Base-by-base conservation (phyloP, 2,797 vertebrate species). In the Clarias pachynema region DNA sequence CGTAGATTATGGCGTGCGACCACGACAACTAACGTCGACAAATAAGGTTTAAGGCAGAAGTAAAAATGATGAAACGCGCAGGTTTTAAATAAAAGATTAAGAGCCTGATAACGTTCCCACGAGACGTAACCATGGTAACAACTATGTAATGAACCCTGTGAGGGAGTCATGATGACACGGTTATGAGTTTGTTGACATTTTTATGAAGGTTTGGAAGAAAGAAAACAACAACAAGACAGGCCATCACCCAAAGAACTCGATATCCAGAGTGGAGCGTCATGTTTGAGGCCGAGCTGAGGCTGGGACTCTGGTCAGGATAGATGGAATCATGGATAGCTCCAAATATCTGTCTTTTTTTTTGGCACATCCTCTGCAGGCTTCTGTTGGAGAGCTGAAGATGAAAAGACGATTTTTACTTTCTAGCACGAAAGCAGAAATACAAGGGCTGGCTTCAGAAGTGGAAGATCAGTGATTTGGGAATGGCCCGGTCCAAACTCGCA, bases 101-200 rank as follows among this genome's bases (percentile, higher is more conserved):
- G 18, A 22, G 34, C 6, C 0, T 44, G 29, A 78, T 5, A n/a
- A 60, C 1, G 20, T 57, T 49, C 56, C 22, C 20, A 24, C n/a
- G 57, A 62, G 56, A 77, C 14, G 75, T 78, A 24, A 37, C 75
- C 56, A 24, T 78, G 7, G 75, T 37, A 37, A 60, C 75, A 78
- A 37, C 6, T 24, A 5, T 22, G 24, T 60, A 24, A 78, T 37
- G 75, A 78, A 60, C 22, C 29, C 31, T n/a, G 1, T 65, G 6
- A 24, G 56, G n/a, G 8, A 29, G 14, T 63, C 4, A 65, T 20
- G 37, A 29, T 3, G 12, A 18, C 1, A 2, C 14, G 0, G 34
- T 44, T 44, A 29, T 65, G n/a, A 63, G 59, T 8, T 40, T 44
- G 59, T 44, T n/a, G 70, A 56, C 7, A 1, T 53, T 40, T 44